phyloP scores from a whole-genome alignment of 2,113 vertebrate species.

The Microcebus jonahi region DNA sequence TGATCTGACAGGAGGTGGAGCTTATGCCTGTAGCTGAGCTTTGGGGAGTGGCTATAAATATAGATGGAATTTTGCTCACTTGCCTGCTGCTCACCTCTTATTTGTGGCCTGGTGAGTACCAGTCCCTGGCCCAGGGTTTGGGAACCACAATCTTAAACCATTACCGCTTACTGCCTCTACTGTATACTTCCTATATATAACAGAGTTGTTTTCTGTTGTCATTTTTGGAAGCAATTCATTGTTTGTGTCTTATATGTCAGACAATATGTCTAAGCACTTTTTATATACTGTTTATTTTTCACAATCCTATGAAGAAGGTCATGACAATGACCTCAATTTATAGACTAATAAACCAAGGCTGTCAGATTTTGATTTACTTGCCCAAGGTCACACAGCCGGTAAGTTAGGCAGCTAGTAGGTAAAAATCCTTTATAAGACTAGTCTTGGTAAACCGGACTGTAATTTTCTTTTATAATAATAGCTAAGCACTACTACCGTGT shows the following conservation, averaged over 20 bases:
- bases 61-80: too few relatives aligned
- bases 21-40: too few relatives aligned
- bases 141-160: neutral
- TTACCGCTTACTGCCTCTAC: neutral
- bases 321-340: neutral
- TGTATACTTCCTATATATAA: neutral
- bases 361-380: neutral
- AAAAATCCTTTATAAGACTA: neutral
- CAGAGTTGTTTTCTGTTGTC: constrained; percentile 27
- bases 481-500: neutral
- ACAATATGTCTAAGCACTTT: neutral
- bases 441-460: neutral
- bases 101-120: too few relatives aligned
- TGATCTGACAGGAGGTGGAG: too few relatives aligned
- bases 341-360: neutral
- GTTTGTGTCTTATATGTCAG: neutral
- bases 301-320: neutral
- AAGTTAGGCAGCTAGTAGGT: neutral
- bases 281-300: constrained; percentile 20
- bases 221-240: constrained; percentile 28
- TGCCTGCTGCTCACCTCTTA: too few relatives aligned
- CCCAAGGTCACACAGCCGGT: neutral
- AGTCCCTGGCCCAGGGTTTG: too few relatives aligned
- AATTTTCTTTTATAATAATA: neutral
- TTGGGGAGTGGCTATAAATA: too few relatives aligned